A percentile compares a stretch with the other conserved stretches of the same genome.
Conservation (phyloP, 37 sponge, comb jelly and placozoan species). For the Crambe crambe region DNA sequence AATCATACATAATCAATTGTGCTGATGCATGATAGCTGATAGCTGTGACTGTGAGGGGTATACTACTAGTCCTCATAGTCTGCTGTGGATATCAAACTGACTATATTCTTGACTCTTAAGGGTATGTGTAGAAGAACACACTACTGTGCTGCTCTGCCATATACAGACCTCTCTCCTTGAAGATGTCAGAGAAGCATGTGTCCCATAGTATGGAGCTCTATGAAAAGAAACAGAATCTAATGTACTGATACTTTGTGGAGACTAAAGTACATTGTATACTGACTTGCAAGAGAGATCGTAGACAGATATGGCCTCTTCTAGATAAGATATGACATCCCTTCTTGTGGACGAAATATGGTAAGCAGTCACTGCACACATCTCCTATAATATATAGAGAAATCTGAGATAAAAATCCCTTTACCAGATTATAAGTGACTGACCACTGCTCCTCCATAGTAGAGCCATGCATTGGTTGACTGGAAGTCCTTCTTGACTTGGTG, state of each 20-base stretch:
- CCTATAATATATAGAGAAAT: slow-evolving; percentile 45
- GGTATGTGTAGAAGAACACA: not conserved
- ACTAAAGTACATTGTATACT: slow-evolving; percentile 7
- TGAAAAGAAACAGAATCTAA: not conserved
- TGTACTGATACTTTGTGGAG: no score
- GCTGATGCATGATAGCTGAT: no score
- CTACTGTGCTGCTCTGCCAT: slow-evolving; percentile 71
- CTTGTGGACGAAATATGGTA: slow-evolving; percentile 71
- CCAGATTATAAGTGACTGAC: slow-evolving; percentile 43
- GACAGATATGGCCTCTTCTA: slow-evolving; percentile 83
- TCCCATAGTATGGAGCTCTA: slow-evolving; percentile 69
- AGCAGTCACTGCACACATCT: slow-evolving; percentile 87
- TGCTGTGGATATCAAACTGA: no score
- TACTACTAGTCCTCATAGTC: no score
- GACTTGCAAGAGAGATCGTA: slow-evolving; percentile 82
- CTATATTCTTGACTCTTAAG: not conserved
- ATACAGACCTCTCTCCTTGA: slow-evolving; percentile 76
- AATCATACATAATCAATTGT: no score
- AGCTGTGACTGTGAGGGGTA: no score
- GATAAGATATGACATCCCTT: slow-evolving; percentile 74
- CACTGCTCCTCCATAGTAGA: slow-evolving; percentile 86
- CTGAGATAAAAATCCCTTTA: not conserved
- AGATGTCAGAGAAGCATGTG: slow-evolving; percentile 66
- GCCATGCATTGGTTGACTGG: slow-evolving; percentile 77
- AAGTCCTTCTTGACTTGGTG: slow-evolving; percentile 90